Base-by-base conservation (phyloP, 2,888 invertebrate species). In the Lithosia quadra region DNA sequence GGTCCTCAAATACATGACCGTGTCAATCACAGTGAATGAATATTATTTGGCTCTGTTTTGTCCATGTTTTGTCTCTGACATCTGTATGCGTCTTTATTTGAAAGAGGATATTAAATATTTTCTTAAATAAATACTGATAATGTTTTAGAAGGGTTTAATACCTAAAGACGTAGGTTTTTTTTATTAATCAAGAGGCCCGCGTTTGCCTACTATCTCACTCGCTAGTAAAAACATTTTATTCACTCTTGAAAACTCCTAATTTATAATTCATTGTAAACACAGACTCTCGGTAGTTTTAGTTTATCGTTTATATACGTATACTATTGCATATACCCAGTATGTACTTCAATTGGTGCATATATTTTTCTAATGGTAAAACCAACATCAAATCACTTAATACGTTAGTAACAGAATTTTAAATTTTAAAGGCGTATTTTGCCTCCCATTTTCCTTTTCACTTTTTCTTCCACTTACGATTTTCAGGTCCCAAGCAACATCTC, bases 1-100 rank as follows among this genome's bases (percentile, higher is more conserved):
- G 18, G 64, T 87, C 81, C 87, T 89, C 92, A 86, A 90, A 90
- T 89, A 86, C 90, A 88, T 85, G 85, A 82, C 81, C 79, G 77
- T 82, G 86, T 87, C 87, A 86, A 86, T 87, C 86, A 78, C 68
- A 71, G 39, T 67, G 72, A 79, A 80, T 72, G 71, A 76, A 77
- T 79, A 79, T 79, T 78, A 79, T 76, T 79, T 69, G 60, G 57
- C 66, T 59, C 67, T 75, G 72, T 76, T 76, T 75, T 82, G 81
- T 67, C 66, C 57, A 67, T 75, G 72, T 76, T 76, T 75, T 82
- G 81, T 67, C 74, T 39, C 60, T 85, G 86, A 82, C 87, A 83
- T 80, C 71, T 76, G 77, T 79, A 71, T 68, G 71, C 66, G 70
- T 76, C 76, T 77, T 72, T 76, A 72, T 74, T 83, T 70, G 43